Base-by-base conservation (phyloP, 2,888 invertebrate species). In the Sylvicola cinctus region DNA sequence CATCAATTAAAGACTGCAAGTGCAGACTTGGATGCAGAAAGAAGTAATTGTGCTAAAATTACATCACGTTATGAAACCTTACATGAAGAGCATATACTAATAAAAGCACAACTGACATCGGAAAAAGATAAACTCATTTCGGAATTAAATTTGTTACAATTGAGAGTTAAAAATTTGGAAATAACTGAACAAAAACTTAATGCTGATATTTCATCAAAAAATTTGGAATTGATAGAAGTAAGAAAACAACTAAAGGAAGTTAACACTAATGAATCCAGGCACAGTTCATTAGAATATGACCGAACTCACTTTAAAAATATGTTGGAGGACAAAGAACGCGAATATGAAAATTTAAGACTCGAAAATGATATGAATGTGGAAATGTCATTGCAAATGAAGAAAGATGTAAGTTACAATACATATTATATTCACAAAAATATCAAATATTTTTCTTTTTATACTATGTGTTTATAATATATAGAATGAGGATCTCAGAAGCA, bases 61-160 rank as follows among this genome's bases (percentile, higher is more conserved):
- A 83, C 79, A 20, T 66, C 70, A 13, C 83, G 80, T 53, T 84
- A 83, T 55, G 85, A 84, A 52, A 66, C 76, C 39, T 55, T 88
- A 26, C 78, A 80, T 50, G 84, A 85, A 51, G 84, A 85, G 47
- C 80, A 81, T 43, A 78, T 84, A 1, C 69, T 80, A 1, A 76
- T 77, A 39, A 84, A 83, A 56, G 76, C 81, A 6, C 73, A 80
- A 50, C 59, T 84, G 3, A 77, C 78, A 4, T 75, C 74, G 36
- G 81, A 87, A 51, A 87, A 81, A 48, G 78, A 84, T 57, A 69
- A 72, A 44, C 61, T 83, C 11, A 74, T 77, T 54, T 68, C 45
- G 15, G 55, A 58, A 34, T 37, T 56, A 11, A 50, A 38, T 26
- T 38, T 48, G n/a, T 38, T 44, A 4, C 51, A 45, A 31, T 47